Conservation (phyloP, 2,797 vertebrate species). For the Balearica regulorum region DNA sequence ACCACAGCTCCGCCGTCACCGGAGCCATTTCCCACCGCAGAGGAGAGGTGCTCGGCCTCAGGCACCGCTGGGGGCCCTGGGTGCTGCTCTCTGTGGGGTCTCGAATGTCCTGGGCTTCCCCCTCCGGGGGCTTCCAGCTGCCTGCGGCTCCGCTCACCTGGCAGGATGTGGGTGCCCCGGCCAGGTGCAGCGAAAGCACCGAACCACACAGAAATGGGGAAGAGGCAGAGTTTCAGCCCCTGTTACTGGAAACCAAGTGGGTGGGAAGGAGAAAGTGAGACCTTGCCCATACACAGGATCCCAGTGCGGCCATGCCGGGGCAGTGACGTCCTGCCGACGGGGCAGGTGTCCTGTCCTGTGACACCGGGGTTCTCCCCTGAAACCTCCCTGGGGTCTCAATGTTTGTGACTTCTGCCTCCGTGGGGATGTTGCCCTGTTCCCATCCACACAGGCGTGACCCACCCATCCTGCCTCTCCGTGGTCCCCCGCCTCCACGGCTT, state of each 20-base stretch:
- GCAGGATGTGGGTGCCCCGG: not conserved
- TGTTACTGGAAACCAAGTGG: not conserved
- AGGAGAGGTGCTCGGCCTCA: not conserved
- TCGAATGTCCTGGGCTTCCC: not conserved
- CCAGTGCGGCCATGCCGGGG: rapidly evolving
- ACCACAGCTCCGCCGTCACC: not conserved
- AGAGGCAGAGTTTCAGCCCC: not conserved
- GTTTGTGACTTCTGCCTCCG: not conserved
- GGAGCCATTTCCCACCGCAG: rapidly evolving
- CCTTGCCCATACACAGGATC: not conserved
- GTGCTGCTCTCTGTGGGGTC: too few relatives aligned
- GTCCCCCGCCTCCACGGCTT: too few relatives aligned
- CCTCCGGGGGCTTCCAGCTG: too few relatives aligned
- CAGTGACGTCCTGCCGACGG: rapidly evolving
- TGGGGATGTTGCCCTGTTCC: not conserved
- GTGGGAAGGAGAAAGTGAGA: not conserved
- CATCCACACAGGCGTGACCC: not conserved
- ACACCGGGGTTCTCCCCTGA: not conserved
- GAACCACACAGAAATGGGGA: not conserved
- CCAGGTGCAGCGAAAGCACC: not conserved
- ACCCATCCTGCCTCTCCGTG: rapidly evolving
- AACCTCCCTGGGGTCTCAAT: not conserved
- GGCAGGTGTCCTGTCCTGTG: not conserved
- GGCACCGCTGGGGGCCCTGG: not conserved
- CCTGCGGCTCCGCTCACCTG: not conserved